phyloP scores from a whole-genome alignment of 2,797 vertebrate genomes.

The Vireo griseus region DNA sequence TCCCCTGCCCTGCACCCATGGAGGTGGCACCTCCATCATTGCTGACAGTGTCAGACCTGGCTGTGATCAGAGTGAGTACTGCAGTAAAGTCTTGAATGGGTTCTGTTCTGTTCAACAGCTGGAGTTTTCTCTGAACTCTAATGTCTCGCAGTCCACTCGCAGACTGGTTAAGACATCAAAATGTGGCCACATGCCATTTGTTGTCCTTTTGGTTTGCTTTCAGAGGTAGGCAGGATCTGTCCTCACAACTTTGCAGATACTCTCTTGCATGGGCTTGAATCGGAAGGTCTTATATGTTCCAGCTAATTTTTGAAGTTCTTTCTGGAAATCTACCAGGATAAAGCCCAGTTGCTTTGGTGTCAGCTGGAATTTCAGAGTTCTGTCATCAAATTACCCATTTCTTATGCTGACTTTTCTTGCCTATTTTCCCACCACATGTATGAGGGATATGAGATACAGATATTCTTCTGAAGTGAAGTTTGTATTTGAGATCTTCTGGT shows the following conservation, averaged over 20 bases:
- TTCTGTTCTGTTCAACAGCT: background rate
- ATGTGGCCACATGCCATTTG: background rate
- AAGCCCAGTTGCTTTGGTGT: background rate
- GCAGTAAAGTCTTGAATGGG: background rate
- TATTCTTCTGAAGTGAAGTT: background rate
- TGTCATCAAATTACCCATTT: background rate
- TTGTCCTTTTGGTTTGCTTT: background rate
- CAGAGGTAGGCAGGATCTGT: background rate
- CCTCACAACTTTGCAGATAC: background rate
- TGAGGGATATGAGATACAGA: background rate
- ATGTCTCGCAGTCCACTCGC: background rate
- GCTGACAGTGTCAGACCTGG: background rate
- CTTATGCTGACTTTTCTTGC: constrained; percentile 1
- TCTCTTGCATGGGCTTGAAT: background rate
- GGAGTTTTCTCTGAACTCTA: background rate
- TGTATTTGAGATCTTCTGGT: background rate
- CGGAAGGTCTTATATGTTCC: background rate
- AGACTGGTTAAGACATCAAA: background rate
- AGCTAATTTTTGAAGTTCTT: background rate
- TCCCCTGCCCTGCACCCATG: background rate
- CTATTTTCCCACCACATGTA: background rate
- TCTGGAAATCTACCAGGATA: background rate
- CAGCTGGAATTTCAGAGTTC: background rate
- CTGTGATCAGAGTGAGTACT: background rate
- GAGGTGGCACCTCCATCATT: background rate